Conservation (phyloP, 2,113 vertebrate genomes). For the Saguinus midas region DNA sequence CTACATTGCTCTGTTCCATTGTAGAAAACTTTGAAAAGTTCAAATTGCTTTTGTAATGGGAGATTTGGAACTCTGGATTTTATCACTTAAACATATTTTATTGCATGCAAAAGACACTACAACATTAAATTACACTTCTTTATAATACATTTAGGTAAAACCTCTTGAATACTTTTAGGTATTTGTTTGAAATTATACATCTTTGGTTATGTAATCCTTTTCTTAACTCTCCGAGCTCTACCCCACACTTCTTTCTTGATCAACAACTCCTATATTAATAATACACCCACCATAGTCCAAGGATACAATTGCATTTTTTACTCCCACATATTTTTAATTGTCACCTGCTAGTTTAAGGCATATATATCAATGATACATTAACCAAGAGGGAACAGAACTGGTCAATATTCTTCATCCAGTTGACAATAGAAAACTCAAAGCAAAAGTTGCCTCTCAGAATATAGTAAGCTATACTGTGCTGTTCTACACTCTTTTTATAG, state of each 20-base stretch:
- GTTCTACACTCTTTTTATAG: not conserved
- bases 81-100: not conserved
- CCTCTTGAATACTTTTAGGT: not conserved
- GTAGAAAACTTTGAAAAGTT: not conserved
- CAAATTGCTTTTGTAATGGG: not conserved
- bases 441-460: not conserved
- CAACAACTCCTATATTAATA: not conserved
- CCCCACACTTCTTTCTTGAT: not conserved
- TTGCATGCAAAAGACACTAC: not conserved
- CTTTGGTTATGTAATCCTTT: not conserved
- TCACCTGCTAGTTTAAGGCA: not conserved
- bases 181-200: not conserved
- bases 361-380: not conserved
- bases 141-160: not conserved
- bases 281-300: not conserved
- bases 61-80: not conserved
- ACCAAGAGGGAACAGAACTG: not conserved
- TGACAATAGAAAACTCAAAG: not conserved
- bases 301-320: not conserved
- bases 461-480: not conserved
- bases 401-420: not conserved
- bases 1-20: slow-evolving; percentile 20
- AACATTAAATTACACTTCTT: not conserved
- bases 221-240: not conserved
- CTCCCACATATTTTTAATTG: not conserved